Percentiles rank a stretch among this genome's conserved stretches.
Conservation (phyloP, 2,797 vertebrate species). For the Aselliscus stoliczkanus region DNA sequence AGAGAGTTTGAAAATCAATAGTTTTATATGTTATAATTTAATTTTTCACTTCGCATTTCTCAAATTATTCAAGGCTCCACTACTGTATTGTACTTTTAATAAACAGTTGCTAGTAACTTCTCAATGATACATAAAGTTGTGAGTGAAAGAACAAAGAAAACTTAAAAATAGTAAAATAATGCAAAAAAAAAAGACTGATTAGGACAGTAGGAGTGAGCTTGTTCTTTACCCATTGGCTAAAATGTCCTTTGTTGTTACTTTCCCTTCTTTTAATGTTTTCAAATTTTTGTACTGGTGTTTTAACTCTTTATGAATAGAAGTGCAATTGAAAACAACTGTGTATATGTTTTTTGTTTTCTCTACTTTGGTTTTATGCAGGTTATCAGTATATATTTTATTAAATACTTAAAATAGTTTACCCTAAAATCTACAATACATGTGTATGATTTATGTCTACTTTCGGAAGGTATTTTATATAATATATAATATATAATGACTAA, state of each 20-base stretch:
- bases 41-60: conserved; percentile 20
- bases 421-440: not conserved
- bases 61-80: not conserved
- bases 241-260: conserved; percentile 34
- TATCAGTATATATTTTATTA: conserved; percentile 3
- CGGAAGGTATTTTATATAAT: not conserved
- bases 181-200: conserved; percentile 39
- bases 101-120: conserved; percentile 4
- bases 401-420: conserved; percentile 40
- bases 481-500: not conserved
- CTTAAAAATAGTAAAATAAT: conserved; percentile 41
- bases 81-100: conserved; percentile 47
- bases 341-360: conserved; percentile 3
- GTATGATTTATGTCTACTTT: conserved; percentile 9
- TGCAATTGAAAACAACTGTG: not conserved
- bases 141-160: conserved; percentile 63
- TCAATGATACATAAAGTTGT: not conserved
- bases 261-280: conserved; percentile 17
- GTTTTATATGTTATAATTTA: conserved; percentile 7
- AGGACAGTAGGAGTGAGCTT: conserved; percentile 38
- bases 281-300: conserved; percentile 17
- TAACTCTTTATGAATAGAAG: conserved; percentile 15
- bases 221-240: conserved; percentile 38
- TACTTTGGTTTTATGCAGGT: not conserved
- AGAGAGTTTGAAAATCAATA: conserved; percentile 30